Conservation (phyloP, 2,113 vertebrate species). For the Tapirus terrestris region DNA sequence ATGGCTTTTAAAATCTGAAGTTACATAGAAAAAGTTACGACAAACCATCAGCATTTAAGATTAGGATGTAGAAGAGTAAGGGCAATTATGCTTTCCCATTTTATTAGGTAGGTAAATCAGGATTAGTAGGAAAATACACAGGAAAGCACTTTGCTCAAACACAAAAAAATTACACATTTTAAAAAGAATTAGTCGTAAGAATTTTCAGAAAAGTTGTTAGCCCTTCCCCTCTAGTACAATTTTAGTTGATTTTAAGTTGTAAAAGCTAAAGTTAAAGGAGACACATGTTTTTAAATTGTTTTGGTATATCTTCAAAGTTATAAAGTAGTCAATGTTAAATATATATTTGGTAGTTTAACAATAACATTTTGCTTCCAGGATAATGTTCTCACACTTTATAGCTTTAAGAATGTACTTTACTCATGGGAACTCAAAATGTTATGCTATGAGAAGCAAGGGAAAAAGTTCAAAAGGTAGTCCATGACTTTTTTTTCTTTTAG, state of each 20-base stretch:
- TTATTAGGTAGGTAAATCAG: neutral
- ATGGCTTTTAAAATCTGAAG: neutral
- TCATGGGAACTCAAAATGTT: constrained; percentile 15
- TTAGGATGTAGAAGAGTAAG: neutral
- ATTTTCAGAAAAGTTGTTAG: constrained; percentile 18
- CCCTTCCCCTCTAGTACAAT: neutral
- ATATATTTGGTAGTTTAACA: constrained; percentile 62
- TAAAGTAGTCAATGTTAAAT: constrained; percentile 45
- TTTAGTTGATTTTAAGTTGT: constrained; percentile 42
- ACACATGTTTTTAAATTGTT: neutral
- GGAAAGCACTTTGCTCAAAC: neutral
- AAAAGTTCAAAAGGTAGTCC: constrained; percentile 55
- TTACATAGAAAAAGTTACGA: neutral
- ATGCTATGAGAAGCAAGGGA: constrained; percentile 36
- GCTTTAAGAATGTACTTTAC: constrained; percentile 51
- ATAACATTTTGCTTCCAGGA: constrained; percentile 50
- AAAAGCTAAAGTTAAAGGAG: constrained; percentile 28
- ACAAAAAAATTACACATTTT: neutral
- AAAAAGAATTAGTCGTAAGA: neutral
- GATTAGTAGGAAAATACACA: neutral
- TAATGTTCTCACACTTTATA: constrained; percentile 65
- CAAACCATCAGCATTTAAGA: neutral
- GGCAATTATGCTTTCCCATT: neutral
- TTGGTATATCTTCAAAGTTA: constrained; percentile 43
- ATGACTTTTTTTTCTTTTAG: neutral